Evolutionary conservation across 2,888 invertebrate genomes (phyloP).

Genomic region (Saturnia japonica): DNA sequence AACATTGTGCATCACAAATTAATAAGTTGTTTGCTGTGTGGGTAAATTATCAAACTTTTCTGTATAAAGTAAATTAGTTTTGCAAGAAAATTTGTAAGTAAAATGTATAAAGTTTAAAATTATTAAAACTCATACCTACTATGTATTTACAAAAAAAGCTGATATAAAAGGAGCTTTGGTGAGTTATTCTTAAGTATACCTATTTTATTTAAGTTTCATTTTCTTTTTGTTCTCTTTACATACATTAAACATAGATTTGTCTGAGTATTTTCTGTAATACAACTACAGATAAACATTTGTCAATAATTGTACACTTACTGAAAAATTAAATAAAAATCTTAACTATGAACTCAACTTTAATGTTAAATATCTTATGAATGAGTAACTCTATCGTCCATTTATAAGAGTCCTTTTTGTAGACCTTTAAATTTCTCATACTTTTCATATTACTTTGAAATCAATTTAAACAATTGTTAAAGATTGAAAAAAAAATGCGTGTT

Average conservation of each 20-base stretch:
- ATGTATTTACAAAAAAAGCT: background rate
- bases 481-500: too few species aligned
- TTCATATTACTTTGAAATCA: too few species aligned
- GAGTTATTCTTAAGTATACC: background rate
- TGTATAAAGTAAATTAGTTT: background rate
- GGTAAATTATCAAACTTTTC: background rate
- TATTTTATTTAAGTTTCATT: background rate
- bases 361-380: too few species aligned
- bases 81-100: background rate
- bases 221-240: background rate
- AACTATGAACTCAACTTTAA: too few species aligned
- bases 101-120: background rate
- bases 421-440: too few species aligned
- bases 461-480: too few species aligned
- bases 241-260: background rate
- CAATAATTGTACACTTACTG: too few species aligned
- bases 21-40: background rate
- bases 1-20: conserved; percentile 1
- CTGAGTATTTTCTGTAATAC: too few species aligned
- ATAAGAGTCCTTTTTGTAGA: too few species aligned
- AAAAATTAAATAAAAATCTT: too few species aligned
- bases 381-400: too few species aligned
- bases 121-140: background rate
- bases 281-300: too few species aligned
- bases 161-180: background rate